Evolutionary conservation across 2,797 vertebrate species (phyloP), one percentile per base, ranked within the genome.

Genomic region (Tangara arthus): DNA sequence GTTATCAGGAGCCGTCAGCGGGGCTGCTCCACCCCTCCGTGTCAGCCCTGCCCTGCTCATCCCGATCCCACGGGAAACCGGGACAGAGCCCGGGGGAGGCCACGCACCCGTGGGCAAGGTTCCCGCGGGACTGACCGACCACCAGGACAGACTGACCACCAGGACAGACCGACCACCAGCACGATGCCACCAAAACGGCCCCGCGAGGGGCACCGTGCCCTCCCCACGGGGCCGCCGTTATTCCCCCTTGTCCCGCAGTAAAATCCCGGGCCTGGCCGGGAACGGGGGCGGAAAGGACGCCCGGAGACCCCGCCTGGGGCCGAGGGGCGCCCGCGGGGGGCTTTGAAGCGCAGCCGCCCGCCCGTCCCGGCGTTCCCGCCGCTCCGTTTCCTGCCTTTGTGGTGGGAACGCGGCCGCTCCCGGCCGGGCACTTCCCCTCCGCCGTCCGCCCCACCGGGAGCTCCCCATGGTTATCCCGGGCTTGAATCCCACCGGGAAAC

Each of bases 301-400:
- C 3, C 13, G 3, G 59, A 72, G 55, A 69, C 44, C 75, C 55
- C 30, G n/a, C 42, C 30, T 5, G 35, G 71, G 61, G 50, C 35
- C 23, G 9, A 9, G 78, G 60, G 81, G 41, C 60, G n/a, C 73
- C 17, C 47, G 52, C 13, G 15, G 75, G 55, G 87, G 84, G 55
- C 89, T 93, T 80, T 84, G 92, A 92, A 84, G 92, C 35, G 12
- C 49, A 6, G 78, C 63, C 69, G 72, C 85, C 63, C 69, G 68
- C 85, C 64, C 23, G 63, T 21, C 24, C 71, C 70, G 47, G 41
- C 82, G 8, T 88, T 85, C 85, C 93, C 88, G 82, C 84, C 64
- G 88, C 93, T 87, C 42, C 37, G 94, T 49, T 94, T 95, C 93
- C 93, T 95, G 91, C 90, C 93, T 95, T 93, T 95, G 93, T 93